Evolutionary conservation across 2,797 vertebrate genomes (phyloP).

Genomic region (Ctenopoma kingsleyae): DNA sequence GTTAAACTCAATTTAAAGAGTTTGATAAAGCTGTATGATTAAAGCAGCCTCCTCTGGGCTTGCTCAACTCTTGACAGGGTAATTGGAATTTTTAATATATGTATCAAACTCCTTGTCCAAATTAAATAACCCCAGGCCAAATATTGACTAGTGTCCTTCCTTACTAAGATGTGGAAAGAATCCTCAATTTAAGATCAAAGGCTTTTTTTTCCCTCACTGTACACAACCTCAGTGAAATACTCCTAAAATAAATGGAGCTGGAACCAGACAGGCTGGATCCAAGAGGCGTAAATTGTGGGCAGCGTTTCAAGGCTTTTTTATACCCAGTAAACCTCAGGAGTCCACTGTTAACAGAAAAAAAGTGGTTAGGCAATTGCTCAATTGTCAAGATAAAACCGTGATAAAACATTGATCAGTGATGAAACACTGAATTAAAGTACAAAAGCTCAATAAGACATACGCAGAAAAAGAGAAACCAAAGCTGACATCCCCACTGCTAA

Average conservation of each 20-base stretch:
- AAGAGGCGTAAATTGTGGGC: conserved; percentile 72
- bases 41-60: conserved; percentile 79
- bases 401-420: conserved; percentile 78
- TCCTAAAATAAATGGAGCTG: conserved; percentile 66
- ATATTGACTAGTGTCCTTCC: conserved; percentile 81
- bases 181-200: conserved; percentile 74
- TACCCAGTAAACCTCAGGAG: conserved; percentile 64
- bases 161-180: conserved; percentile 67
- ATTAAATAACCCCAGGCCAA: conserved; percentile 80
- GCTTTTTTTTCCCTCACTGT: conserved; percentile 60
- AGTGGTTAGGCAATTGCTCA: conserved; percentile 67
- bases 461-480: conserved; percentile 58
- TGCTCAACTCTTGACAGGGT: conserved; percentile 80
- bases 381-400: conserved; percentile 75
- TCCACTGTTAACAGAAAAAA: conserved; percentile 59
- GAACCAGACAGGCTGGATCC: conserved; percentile 54
- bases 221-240: conserved; percentile 60
- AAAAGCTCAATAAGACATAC: conserved; percentile 61
- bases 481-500: conserved; percentile 53
- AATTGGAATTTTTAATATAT: conserved; percentile 84
- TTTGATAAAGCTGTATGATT: conserved; percentile 81
- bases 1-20: conserved; percentile 81
- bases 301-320: conserved; percentile 65
- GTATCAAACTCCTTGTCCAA: conserved; percentile 81
- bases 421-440: conserved; percentile 72